These are phyloP conservation scores for Momotus momota DNA, from an alignment of 2,797 vertebrate genomes.

Conservation along the genomic window DNA sequence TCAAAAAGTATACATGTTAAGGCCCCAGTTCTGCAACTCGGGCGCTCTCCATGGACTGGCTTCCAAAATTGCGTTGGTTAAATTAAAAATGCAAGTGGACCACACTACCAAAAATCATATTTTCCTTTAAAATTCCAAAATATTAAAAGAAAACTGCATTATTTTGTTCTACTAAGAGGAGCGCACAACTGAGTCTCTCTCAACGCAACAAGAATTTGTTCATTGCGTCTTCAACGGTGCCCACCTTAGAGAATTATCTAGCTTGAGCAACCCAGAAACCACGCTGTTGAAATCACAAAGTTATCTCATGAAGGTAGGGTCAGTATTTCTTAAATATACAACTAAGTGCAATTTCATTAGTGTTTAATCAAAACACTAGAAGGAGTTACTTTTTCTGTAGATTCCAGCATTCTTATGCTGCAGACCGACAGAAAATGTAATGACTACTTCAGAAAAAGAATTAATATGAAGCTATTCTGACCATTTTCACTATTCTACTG, in stretches of 20 bases:
- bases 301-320: constrained; percentile 77
- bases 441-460: background rate
- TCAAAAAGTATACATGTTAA: background rate
- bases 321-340: constrained; percentile 82
- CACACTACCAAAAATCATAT: background rate
- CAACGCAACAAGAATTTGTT: background rate
- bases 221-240: accelerated
- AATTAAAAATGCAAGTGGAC: background rate
- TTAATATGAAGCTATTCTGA: background rate
- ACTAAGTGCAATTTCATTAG: constrained; percentile 83
- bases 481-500: background rate
- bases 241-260: background rate
- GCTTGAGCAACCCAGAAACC: background rate
- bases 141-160: background rate
- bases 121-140: background rate
- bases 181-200: background rate
- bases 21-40: background rate
- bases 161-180: background rate
- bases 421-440: constrained; percentile 66
- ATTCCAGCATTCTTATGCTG: constrained; percentile 67
- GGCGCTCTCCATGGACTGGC: background rate
- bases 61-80: background rate
- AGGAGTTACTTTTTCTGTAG: constrained; percentile 77
- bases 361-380: constrained; percentile 84
- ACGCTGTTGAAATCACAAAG: background rate